Evolutionary conservation across 2,797 vertebrate genomes (phyloP), one percentile per base, ranked within the genome.

Genomic region (Gila robusta): DNA sequence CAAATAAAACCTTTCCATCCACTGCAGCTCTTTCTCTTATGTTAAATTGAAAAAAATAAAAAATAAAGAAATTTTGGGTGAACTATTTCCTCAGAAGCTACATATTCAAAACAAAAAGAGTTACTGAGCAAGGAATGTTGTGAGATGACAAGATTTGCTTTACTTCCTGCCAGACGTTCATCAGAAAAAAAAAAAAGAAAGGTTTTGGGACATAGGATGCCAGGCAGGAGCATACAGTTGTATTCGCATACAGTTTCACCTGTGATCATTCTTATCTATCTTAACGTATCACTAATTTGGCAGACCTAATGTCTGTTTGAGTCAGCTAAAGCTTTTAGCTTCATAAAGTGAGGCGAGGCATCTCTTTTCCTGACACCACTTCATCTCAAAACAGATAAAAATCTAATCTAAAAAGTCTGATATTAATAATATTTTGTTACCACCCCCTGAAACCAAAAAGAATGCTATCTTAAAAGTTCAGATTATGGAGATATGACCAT

Each of bases 341-440:
- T 85, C 85, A 79, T 35, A 74, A 62, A 73, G 72, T 73, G 28
- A 59, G 37, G 59, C 19, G 6, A 56, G 69, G 35, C 39, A 59
- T 19, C 79, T 72, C 66, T 28, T 74, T 37, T 35, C 26, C 83
- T 14, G n/a, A 70, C 41, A 82, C 19, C 44, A 76, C 64, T 67
- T 88, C 26, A 83, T 73, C 78, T 83, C 37, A 79, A 56, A 72
- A 59, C 54, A 69, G 28, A 66, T 76, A 89, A 79, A 79, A 79
- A 83, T 77, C 88, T 70, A 87, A 90, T 81, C 84, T 74, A 83
- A 76, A 86, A 82, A 62, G 21, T 37, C 77, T 69, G 80, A 82
- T 88, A 89, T 89, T 59, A 86, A 87, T 87, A 81, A 87, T 87
- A 88, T 86, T 89, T 86, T 80, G 69, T 56, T 28, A 79, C 66